Conservation (phyloP, 2,797 vertebrate genomes). For the Cryptoprocta ferox region DNA sequence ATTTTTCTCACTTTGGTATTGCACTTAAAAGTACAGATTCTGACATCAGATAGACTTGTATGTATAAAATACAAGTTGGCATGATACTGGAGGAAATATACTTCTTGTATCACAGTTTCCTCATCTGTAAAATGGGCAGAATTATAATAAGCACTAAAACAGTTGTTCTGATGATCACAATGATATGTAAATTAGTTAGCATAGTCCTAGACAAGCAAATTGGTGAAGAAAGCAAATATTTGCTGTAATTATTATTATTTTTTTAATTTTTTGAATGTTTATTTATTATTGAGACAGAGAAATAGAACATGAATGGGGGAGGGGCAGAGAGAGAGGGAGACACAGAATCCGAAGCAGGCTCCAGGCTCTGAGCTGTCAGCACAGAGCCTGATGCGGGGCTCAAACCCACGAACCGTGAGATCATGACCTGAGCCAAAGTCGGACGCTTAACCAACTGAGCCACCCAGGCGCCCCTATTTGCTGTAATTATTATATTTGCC, state of each 20-base stretch:
- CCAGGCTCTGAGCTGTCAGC: too few species aligned
- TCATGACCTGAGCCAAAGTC: too few species aligned
- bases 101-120: background rate
- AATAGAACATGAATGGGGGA: too few species aligned
- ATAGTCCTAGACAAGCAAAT: background rate
- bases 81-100: background rate
- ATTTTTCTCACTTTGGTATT: conserved; percentile 22
- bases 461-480: too few species aligned
- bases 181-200: background rate
- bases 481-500: background rate
- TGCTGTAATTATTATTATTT: background rate
- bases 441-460: too few species aligned
- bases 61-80: background rate
- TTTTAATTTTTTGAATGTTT: too few species aligned
- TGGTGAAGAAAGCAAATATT: background rate
- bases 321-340: too few species aligned
- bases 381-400: too few species aligned
- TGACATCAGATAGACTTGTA: background rate
- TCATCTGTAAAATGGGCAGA: background rate
- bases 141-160: background rate
- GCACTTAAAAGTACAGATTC: background rate
- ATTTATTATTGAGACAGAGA: too few species aligned
- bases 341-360: too few species aligned
- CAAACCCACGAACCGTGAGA: too few species aligned
- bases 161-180: background rate